Conservation (phyloP, 2,797 vertebrate genomes). For the Anabas testudineus region DNA sequence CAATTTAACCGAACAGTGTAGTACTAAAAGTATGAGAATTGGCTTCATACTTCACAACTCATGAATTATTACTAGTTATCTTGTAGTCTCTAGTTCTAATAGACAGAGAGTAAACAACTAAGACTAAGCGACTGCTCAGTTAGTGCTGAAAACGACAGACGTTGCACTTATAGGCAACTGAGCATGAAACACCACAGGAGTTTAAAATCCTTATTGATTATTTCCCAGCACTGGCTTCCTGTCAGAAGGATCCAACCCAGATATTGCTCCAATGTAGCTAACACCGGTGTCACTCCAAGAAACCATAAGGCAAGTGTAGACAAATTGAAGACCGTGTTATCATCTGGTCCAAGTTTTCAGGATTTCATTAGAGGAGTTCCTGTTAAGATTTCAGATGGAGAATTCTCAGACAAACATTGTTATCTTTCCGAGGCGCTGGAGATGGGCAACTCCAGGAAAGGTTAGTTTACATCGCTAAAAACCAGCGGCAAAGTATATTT, state of each 20-base stretch:
- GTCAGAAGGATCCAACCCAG: conserved; percentile 14
- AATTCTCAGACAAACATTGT: conserved; percentile 23
- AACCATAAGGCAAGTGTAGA: conserved; percentile 45
- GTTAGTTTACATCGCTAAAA: conserved; percentile 75
- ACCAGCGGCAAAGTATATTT: rapidly evolving
- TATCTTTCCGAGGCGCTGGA: conserved; percentile 76
- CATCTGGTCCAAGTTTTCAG: conserved; percentile 83
- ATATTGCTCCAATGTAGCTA: conserved; percentile 34
- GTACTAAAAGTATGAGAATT: no score
- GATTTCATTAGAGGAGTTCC: conserved; percentile 84
- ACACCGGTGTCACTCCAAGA: background rate
- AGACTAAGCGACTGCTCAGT: background rate
- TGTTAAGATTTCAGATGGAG: conserved; percentile 7
- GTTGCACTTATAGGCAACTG: background rate
- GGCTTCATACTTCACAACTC: no score
- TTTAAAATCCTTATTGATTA: conserved; percentile 51
- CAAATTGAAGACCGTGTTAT: conserved; percentile 77
- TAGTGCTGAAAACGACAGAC: background rate
- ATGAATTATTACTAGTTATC: no score
- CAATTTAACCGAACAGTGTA: background rate
- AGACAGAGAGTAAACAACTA: background rate
- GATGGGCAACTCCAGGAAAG: conserved; percentile 82
- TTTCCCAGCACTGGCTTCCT: conserved; percentile 3
- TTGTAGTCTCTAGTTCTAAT: no score
- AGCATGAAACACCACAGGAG: conserved; percentile 56